Evolutionary conservation across 1,140 invertebrate genomes (phyloP), one percentile per base, ranked within the genome.

Genomic region (Meloidogyne floridensis): DNA sequence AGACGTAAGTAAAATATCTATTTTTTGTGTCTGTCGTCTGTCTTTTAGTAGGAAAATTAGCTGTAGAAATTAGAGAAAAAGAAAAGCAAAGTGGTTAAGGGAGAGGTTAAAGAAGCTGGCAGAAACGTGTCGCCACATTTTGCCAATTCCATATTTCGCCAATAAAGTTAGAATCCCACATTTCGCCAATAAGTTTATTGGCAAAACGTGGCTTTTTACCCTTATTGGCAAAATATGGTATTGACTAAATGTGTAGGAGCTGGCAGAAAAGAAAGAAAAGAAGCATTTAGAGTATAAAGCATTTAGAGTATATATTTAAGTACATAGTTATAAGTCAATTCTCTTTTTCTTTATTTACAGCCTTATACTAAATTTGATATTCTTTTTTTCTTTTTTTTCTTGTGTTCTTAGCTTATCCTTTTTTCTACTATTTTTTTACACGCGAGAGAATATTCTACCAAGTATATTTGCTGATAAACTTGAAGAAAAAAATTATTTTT

Each of bases 401-500:
- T 65, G 59, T 65, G 59, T 65, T 65, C 15, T 65, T n/a, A 65
- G 59, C 59, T 65, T 65, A 65, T 65, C 59, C 59, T 65, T 47
- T 65, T 15, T 32, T 32, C 32, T 32, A 32, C 32, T n/a, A 65
- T 8, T 65, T 65, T 15, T n/a, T n/a, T 65, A 59, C 13, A 4
- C 15, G 5, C n/a, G 11, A 1, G 32, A 32, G 32, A 32, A 32
- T 54, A 54, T 11, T n/a, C 15, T 65, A 15, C 1, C n/a, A 65
- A n/a, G 5, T n/a, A 5, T 18, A 13, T 65, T 65, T 65, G 32
- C 32, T 32, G 32, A 32, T 32, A 32, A 32, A 32, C 32, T 65
- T 65, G 15, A 15, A 59, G 13, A 59, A 59, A 59, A 13, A n/a
- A 65, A 65, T n/a, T 65, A n/a, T 5, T 18, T 65, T 65, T n/a